These are phyloP conservation scores for Melipona beecheii DNA, from an alignment of 2,888 invertebrate genomes.

Conservation along the genomic window DNA sequence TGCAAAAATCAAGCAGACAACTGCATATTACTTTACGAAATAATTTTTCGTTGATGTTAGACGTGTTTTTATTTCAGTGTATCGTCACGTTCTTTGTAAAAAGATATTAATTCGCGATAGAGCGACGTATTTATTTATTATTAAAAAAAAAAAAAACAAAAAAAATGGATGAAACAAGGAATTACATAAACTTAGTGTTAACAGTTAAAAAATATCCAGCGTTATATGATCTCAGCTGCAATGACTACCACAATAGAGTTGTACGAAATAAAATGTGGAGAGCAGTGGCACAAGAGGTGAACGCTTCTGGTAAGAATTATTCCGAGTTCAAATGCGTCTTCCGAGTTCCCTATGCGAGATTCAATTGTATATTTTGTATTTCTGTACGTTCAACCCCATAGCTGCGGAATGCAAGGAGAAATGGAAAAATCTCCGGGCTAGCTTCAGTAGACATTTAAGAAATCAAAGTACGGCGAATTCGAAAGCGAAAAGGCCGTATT, in stretches of 20 bases:
- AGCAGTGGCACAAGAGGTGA: conserved; percentile 28
- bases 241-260: conserved; percentile 28
- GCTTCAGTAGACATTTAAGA: conserved; percentile 29
- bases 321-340: neutral
- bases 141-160: neutral
- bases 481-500: conserved; percentile 28
- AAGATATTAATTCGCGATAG: neutral
- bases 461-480: conserved; percentile 14
- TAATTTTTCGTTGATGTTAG: neutral
- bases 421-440: conserved; percentile 34
- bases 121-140: neutral
- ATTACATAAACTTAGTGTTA: conserved; percentile 28
- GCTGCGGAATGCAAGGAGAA: conserved; percentile 36
- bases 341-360: neutral
- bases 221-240: conserved; percentile 28
- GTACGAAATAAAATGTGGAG: conserved; percentile 39
- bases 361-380: neutral
- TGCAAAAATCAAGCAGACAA: neutral
- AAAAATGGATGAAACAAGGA: conserved; percentile 24
- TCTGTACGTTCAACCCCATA: neutral
- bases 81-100: neutral
- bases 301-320: conserved; percentile 29
- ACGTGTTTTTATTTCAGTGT: neutral
- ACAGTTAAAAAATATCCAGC: conserved; percentile 38
- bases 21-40: neutral